These are phyloP conservation scores for Saccopteryx bilineata DNA, from an alignment of 2,113 vertebrate genomes.

Conservation along the genomic window DNA sequence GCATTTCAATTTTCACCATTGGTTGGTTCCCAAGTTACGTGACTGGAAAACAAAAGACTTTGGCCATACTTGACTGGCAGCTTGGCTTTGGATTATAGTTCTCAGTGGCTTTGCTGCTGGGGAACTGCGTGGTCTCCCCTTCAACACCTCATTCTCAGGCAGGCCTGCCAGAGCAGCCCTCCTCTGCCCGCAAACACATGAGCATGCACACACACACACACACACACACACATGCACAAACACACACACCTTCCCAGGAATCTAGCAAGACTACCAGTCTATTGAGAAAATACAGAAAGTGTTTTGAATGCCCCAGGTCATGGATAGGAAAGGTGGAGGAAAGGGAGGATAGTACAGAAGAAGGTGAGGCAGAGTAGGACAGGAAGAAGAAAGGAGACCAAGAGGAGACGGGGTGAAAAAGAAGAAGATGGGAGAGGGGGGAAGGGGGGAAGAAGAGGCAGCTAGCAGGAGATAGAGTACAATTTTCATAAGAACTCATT, in stretches of 20 bases:
- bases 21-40: not conserved
- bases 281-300: not conserved
- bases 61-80: not conserved
- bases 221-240: no score
- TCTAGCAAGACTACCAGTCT: not conserved
- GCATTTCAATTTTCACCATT: slow-evolving; percentile 56
- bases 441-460: not conserved
- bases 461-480: not conserved
- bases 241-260: not conserved
- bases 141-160: not conserved
- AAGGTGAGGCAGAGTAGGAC: not conserved
- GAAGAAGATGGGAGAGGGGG: not conserved
- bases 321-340: not conserved
- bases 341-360: not conserved
- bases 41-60: slow-evolving; percentile 62
- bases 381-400: not conserved
- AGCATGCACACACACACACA: accelerated
- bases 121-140: not conserved
- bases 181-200: not conserved
- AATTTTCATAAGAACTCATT: not conserved
- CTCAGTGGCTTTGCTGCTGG: not conserved
- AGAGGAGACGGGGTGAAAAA: not conserved
- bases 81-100: slow-evolving; percentile 17
- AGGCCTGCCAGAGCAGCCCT: not conserved
- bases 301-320: not conserved